Base-by-base conservation (phyloP, 92 coral and sea anemone genomes). In the Blastomussa wellsi region DNA sequence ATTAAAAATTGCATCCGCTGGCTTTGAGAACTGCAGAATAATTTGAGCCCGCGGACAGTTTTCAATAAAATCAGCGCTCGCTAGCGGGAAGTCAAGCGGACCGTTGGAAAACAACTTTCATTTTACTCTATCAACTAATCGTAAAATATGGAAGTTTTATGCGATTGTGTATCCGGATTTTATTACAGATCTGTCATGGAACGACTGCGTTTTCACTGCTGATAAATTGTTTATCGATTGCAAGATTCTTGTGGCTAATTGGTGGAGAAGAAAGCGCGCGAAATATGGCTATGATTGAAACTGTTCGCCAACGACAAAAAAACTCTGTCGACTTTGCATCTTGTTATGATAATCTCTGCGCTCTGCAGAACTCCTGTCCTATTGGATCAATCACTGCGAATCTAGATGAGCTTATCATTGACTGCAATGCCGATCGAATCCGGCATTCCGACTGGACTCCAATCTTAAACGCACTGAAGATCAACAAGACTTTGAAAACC, bases 341-440 rank as follows among this genome's bases (percentile, higher is more conserved):
- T 76, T 97, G 90, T 35, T 97, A 97, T 89, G 98, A 90, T 38
- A 95, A 94, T 53, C 97, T 97, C 28, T 97, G 99, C 75, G 99
- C 99, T 51, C 67, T 97, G 66, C 99, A 97, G 87, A 89, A 93
- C 84, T 97, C 93, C 16, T 97, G 99, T 84, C 99, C 99, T 33
- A 84, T 97, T 62, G 94, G 98, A 19, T 80, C 95, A 33, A 93
- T 97, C 38, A 93, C 94, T 39, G 99, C 98, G 47, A 97, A 95
- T 84, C 83, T 95, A 39, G 98, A 92, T 71, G 98, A 95, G 49
- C 90, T 92, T 22, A 77, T 88, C 4, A 89, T 97, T 5, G 99
- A 97, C 84, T 95, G 98, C 82, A 97, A 97, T 90, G 94, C 99
- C 5, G 99, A 97, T 82, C 89, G 99, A 84, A 92, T 95, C 53